Base-by-base conservation (phyloP, 2,888 invertebrate genomes). In the Spilosoma lubricipeda region DNA sequence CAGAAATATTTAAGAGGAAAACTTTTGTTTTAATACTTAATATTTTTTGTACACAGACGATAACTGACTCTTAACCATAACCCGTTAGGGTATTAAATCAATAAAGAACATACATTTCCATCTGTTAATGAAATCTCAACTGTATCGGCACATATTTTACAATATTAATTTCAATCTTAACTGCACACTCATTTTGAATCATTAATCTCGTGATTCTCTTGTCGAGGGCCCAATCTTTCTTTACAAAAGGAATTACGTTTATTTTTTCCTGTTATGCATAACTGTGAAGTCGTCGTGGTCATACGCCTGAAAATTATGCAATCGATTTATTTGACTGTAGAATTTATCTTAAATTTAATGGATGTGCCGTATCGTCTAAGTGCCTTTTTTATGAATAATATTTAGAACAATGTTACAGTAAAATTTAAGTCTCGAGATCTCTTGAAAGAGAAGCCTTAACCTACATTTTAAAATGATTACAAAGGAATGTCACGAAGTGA, bases 401-500 rank as follows among this genome's bases (percentile, higher is more conserved):
- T 66, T 75, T 75, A 84, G 77, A 73, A 80, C 77, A 75, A 77
- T 77, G 71, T 77, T 74, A 45, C 73, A 76, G 76, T 76, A 74
- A 77, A 85, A 85, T 83, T 77, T 80, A 30, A 74, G 75, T 71
- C 73, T 75, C 70, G 75, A 76, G 84, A 82, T 83, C 86, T 90
- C 89, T 89, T 87, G 90, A 92, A 90, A 90, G 89, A 90, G 85
- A 86, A 92, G 90, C 95, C 95, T 95, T 94, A 94, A 94, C 95
- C 95, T 85, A 94, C 91, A 94, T 95, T 93, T 87, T 85, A 88
- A 84, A 89, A 91, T 91, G 90, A 93, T 95, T 94, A 94, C 92
- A 91, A 91, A 91, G 94, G 95, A 93, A 94, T 95, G 94, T 94
- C 94, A 94, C 95, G 94, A 94, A 92, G 93, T 80, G 42, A 79